phyloP scores from a whole-genome alignment of 2,888 invertebrate species.

The Silvanus unidentatus region DNA sequence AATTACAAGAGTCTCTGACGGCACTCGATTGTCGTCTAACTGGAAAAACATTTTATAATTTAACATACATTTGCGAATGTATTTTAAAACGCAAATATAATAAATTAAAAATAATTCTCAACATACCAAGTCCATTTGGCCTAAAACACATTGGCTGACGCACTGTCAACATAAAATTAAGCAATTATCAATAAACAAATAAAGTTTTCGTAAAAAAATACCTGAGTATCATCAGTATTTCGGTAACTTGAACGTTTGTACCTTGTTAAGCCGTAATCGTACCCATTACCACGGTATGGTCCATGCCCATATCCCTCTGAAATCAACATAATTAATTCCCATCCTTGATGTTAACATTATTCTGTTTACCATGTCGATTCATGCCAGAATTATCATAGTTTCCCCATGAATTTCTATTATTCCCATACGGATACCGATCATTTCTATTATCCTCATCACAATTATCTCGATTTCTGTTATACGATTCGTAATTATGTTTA shows the following conservation, averaged over 20 bases:
- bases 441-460: constrained; percentile 7
- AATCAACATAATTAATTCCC: too few relatives aligned
- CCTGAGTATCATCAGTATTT: constrained; percentile 15
- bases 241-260: neutral
- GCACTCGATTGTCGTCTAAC: constrained; percentile 42
- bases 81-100: too few relatives aligned
- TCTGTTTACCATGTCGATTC: neutral
- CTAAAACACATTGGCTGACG: constrained; percentile 42
- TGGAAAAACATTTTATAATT: constrained; percentile 21
- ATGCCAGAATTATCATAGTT: neutral
- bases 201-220: constrained; percentile 2
- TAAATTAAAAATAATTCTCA: too few relatives aligned
- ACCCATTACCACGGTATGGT: neutral
- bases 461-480: constrained; percentile 3
- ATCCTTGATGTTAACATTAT: too few relatives aligned
- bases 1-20: constrained; percentile 42
- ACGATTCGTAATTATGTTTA: constrained; percentile 7
- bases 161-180: constrained; percentile 35
- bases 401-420: constrained; percentile 5
- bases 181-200: constrained; percentile 2
- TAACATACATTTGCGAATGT: neutral
- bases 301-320: neutral
- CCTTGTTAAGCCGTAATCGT: constrained; percentile 1
- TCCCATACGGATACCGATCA: constrained; percentile 5
- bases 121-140: constrained; percentile 41